These are phyloP conservation scores for Gymnoscopelus microlampas DNA, from an alignment of 2,797 vertebrate genomes.

Conservation along the genomic window DNA sequence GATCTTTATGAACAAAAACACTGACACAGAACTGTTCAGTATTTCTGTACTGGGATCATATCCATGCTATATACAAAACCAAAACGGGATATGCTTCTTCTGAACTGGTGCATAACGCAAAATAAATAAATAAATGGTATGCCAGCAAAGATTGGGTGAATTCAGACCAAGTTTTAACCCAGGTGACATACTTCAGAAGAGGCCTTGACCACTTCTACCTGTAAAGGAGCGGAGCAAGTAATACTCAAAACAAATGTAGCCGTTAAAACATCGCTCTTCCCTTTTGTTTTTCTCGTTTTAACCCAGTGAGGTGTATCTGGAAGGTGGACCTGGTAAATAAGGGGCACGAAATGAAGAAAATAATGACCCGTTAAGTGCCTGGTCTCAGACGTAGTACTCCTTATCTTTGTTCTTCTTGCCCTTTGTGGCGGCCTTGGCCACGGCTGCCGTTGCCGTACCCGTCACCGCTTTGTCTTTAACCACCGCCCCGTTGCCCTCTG, in stretches of 20 bases:
- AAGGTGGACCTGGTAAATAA: conserved; percentile 49
- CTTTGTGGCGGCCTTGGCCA: conserved; percentile 89
- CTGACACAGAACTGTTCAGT: conserved; percentile 59
- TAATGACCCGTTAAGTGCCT: background rate
- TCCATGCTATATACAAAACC: conserved; percentile 80
- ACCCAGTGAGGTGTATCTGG: conserved; percentile 53
- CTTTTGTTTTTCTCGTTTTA: conserved; percentile 37
- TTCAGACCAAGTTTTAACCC: conserved; percentile 57
- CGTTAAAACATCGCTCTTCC: conserved; percentile 45
- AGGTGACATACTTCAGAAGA: conserved; percentile 48
- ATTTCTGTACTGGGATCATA: conserved; percentile 62
- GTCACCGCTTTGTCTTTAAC: conserved; percentile 90
- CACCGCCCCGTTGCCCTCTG: conserved; percentile 89
- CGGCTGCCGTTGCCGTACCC: conserved; percentile 73
- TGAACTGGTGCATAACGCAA: conserved; percentile 56
- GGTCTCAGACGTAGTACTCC: conserved; percentile 93
- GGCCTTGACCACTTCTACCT: conserved; percentile 34
- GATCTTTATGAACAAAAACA: conserved; percentile 74
- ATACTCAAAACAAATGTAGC: conserved; percentile 54
- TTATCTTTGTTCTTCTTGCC: conserved; percentile 98
- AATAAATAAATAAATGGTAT: conserved; percentile 51
- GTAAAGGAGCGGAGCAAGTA: conserved; percentile 55
- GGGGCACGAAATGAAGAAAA: conserved; percentile 45
- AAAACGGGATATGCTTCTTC: conserved; percentile 59
- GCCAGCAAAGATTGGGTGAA: conserved; percentile 48